Conservation (phyloP, 1,140 invertebrate genomes). For the Diplogasteroides magnus region DNA sequence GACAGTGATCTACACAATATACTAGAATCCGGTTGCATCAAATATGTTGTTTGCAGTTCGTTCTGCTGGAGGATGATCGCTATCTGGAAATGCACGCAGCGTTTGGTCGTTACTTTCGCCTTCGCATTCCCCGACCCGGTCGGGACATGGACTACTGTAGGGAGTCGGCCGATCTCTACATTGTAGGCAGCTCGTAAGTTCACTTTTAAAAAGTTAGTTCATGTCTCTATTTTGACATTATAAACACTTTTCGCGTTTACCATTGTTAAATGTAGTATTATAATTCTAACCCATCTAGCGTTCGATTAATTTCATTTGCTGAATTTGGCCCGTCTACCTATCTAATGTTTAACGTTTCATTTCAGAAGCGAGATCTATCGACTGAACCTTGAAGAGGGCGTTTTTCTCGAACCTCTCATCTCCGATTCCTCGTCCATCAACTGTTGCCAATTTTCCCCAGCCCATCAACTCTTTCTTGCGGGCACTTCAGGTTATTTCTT, state of each 20-base stretch:
- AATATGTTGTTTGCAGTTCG: slow-evolving; percentile 55
- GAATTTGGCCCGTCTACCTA: too few relatives aligned
- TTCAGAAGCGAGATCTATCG: slow-evolving; percentile 80
- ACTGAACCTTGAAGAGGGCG: slow-evolving; percentile 87
- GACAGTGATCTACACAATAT: too few relatives aligned
- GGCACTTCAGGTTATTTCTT: slow-evolving; percentile 68
- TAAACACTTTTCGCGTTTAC: too few relatives aligned
- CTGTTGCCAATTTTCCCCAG: slow-evolving; percentile 77
- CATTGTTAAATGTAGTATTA: too few relatives aligned
- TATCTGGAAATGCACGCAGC: slow-evolving; percentile 91
- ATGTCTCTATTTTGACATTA: too few relatives aligned
- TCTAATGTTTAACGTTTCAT: too few relatives aligned
- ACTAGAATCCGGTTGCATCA: too few relatives aligned
- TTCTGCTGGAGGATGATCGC: slow-evolving; percentile 66
- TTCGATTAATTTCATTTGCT: too few relatives aligned
- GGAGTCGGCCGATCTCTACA: slow-evolving; percentile 80
- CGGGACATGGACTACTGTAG: slow-evolving; percentile 86
- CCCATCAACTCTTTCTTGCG: slow-evolving; percentile 77
- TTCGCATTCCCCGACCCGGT: slow-evolving; percentile 89
- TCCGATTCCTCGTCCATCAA: slow-evolving; percentile 69
- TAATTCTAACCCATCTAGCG: too few relatives aligned
- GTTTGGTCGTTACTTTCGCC: slow-evolving; percentile 79
- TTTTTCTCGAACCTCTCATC: slow-evolving; percentile 78
- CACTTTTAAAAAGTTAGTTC: slow-evolving; percentile 3
- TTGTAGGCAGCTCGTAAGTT: slow-evolving; percentile 77